Conservation (phyloP, 2,888 invertebrate species). For the Caenorhabditis sp. region DNA sequence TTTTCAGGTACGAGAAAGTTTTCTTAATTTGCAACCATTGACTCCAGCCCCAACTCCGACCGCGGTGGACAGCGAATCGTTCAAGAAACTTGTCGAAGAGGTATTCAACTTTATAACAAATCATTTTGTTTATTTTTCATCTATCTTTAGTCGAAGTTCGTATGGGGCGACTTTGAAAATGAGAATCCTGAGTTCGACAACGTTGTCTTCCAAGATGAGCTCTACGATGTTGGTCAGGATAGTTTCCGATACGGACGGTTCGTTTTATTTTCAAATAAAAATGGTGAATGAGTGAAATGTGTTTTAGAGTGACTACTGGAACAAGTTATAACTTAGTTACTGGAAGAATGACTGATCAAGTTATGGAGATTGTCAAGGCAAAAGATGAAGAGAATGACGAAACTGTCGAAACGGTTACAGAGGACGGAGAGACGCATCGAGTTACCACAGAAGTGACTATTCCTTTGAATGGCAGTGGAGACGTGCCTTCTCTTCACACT, state of each 20-base stretch:
- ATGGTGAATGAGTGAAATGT: too few species aligned
- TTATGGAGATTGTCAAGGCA: constrained; percentile 37
- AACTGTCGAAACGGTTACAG: constrained; percentile 27
- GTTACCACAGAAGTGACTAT: constrained; percentile 44
- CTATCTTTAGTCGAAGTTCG: constrained; percentile 29
- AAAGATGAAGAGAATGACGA: constrained; percentile 49
- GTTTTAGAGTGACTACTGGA: constrained; percentile 35
- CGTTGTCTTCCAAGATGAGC: constrained; percentile 24
- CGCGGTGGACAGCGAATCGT: constrained; percentile 34
- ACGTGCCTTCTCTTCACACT: background rate
- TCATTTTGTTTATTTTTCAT: background rate
- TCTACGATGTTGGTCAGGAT: constrained; percentile 44
- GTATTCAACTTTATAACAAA: background rate
- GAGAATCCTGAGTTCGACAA: constrained; percentile 11
- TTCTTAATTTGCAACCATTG: constrained; percentile 13
- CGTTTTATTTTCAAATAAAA: too few species aligned
- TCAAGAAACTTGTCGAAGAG: constrained; percentile 34
- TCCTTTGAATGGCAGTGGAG: constrained; percentile 25
- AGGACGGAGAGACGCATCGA: constrained; percentile 28
- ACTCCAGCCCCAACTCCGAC: constrained; percentile 19
- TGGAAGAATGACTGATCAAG: constrained; percentile 49
- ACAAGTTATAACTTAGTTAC: constrained; percentile 52
- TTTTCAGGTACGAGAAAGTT: constrained; percentile 17
- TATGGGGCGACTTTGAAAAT: constrained; percentile 4
- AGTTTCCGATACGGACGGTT: constrained; percentile 60